Conservation (phyloP, 2,797 vertebrate species). For the Astyanax mexicanus region DNA sequence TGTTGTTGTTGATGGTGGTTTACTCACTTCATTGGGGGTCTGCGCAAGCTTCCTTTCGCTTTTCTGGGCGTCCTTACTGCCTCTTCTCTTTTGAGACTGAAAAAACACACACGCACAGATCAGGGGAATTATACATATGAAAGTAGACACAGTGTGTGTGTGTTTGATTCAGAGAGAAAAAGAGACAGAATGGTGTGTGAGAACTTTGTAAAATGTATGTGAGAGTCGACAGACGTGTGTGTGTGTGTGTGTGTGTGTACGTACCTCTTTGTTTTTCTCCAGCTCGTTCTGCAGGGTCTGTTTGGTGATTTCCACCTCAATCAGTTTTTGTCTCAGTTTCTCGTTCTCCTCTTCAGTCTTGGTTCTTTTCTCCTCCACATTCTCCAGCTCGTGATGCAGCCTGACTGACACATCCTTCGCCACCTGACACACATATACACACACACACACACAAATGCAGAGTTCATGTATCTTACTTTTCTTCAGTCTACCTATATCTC, state of each 20-base stretch:
- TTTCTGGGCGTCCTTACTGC: conserved; percentile 78
- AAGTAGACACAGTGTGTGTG: no score
- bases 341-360: conserved; percentile 97
- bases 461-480: background rate
- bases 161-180: no score
- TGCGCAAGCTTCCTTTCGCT: conserved; percentile 74
- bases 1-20: background rate
- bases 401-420: conserved; percentile 76
- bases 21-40: conserved; percentile 74
- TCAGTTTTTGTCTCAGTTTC: conserved; percentile 92
- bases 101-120: conserved; percentile 5
- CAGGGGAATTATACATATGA: no score
- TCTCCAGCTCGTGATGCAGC: background rate
- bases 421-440: conserved; percentile 78
- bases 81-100: conserved; percentile 76
- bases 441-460: no score
- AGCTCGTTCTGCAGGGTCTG: conserved; percentile 95
- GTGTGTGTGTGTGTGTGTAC: conserved; percentile 8
- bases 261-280: conserved; percentile 90
- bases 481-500: background rate
- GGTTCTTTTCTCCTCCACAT: conserved; percentile 93
- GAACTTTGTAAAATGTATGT: no score
- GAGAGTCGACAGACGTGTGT: no score
- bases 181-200: no score
- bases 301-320: conserved; percentile 94